Evolutionary conservation across 2,113 vertebrate genomes (phyloP).

Genomic region (Petroica traversi): DNA sequence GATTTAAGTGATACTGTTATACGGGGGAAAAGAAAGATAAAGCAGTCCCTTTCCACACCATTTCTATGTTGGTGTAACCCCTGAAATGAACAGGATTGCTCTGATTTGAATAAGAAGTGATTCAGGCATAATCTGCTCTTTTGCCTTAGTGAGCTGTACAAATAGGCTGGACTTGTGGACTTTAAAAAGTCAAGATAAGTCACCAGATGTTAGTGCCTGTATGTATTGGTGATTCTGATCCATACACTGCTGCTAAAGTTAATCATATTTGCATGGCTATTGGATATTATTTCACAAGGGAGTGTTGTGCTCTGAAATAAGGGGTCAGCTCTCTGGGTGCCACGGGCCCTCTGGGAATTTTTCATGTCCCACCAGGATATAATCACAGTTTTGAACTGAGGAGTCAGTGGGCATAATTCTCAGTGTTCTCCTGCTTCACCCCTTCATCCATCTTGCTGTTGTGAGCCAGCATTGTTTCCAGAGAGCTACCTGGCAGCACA

Average conservation of each 20-base stretch:
- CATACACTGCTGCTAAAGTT: not conserved
- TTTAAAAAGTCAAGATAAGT: not conserved
- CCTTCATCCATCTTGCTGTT: not conserved
- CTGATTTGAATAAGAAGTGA: conserved; percentile 11
- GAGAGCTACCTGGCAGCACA: not conserved
- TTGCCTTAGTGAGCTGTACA: not conserved
- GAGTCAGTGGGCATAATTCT: not conserved
- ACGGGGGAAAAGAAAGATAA: not conserved
- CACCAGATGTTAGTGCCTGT: not conserved
- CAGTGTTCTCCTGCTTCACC: not conserved
- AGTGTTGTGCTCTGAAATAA: not conserved
- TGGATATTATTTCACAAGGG: not conserved
- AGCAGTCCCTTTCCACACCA: not conserved
- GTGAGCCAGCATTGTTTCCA: not conserved
- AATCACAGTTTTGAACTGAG: not conserved
- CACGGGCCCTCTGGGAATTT: not conserved
- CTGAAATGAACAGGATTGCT: not conserved
- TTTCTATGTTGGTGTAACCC: not conserved
- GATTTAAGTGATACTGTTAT: not conserved
- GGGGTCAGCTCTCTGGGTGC: not conserved
- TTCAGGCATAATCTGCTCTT: not conserved
- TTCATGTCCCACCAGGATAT: not conserved
- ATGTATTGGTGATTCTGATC: not conserved
- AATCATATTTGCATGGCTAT: not conserved
- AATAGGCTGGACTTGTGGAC: not conserved